Evolutionary conservation across 2,888 invertebrate species (phyloP).

Genomic region (Patella caerulea): DNA sequence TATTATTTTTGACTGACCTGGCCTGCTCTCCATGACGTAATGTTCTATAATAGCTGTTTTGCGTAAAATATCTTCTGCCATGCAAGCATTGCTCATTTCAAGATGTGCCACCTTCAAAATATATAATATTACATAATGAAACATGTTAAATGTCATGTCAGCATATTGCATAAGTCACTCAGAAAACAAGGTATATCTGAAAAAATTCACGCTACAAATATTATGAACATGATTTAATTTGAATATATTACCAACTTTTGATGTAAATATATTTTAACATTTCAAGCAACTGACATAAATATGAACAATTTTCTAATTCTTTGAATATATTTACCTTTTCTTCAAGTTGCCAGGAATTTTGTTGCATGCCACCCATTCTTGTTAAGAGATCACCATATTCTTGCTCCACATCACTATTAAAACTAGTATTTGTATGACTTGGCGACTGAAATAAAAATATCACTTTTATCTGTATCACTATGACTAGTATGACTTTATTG

Average conservation of each 20-base stretch:
- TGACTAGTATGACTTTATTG: no score
- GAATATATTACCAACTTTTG: no score
- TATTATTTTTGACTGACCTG: conserved; percentile 47
- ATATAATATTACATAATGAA: no score
- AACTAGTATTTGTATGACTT: conserved; percentile 30
- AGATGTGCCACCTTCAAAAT: conserved; percentile 68
- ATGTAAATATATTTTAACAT: no score
- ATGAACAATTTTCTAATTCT: background rate
- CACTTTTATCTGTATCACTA: no score
- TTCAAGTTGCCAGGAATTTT: conserved; percentile 73
- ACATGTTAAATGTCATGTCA: no score
- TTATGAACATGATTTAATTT: no score
- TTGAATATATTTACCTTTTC: conserved; percentile 69
- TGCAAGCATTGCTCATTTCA: conserved; percentile 73
- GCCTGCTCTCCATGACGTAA: conserved; percentile 72
- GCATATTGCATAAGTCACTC: no score
- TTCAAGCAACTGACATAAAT: background rate
- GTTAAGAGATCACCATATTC: conserved; percentile 72
- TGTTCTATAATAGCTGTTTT: conserved; percentile 73
- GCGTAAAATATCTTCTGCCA: conserved; percentile 73
- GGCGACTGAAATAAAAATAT: conserved; percentile 40
- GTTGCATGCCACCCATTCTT: conserved; percentile 71
- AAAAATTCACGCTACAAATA: no score
- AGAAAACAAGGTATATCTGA: no score
- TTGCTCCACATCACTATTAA: conserved; percentile 62